Evolutionary conservation across 2,113 vertebrate species (phyloP).

Genomic region (Ciconia stormi): DNA sequence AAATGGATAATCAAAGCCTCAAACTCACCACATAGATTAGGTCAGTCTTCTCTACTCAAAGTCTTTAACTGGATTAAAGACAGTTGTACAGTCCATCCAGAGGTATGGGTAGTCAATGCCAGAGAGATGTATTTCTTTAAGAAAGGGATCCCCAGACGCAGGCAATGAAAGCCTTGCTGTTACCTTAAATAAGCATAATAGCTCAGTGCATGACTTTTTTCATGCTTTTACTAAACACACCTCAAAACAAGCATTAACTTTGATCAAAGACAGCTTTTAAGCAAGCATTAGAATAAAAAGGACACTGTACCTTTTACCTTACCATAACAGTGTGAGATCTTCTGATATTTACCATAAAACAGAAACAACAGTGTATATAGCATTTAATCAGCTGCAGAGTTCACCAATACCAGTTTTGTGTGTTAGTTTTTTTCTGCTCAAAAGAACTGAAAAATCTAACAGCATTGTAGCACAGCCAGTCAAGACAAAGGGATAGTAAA

Average conservation of each 20-base stretch:
- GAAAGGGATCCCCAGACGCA: background rate
- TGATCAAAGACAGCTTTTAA: background rate
- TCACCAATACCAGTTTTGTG: background rate
- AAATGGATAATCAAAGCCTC: background rate
- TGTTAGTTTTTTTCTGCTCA: background rate
- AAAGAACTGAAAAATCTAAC: background rate
- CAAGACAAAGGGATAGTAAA: conserved; percentile 13
- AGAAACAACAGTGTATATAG: background rate
- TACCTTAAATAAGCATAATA: background rate
- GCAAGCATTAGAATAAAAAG: background rate
- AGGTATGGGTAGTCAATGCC: rapidly evolving
- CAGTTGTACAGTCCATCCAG: background rate
- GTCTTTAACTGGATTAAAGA: background rate
- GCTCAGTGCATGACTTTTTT: background rate
- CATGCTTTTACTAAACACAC: background rate
- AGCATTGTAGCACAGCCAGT: background rate
- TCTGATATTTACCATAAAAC: background rate
- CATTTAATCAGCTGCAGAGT: background rate
- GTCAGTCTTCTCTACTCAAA: background rate
- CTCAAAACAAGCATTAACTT: background rate
- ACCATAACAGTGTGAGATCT: background rate
- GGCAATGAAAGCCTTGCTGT: background rate
- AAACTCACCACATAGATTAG: background rate
- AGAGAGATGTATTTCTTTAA: background rate
- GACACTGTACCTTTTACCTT: background rate